Evolutionary conservation across 2,797 vertebrate genomes (phyloP).

Genomic region (Pipistrellus pygmaeus): DNA sequence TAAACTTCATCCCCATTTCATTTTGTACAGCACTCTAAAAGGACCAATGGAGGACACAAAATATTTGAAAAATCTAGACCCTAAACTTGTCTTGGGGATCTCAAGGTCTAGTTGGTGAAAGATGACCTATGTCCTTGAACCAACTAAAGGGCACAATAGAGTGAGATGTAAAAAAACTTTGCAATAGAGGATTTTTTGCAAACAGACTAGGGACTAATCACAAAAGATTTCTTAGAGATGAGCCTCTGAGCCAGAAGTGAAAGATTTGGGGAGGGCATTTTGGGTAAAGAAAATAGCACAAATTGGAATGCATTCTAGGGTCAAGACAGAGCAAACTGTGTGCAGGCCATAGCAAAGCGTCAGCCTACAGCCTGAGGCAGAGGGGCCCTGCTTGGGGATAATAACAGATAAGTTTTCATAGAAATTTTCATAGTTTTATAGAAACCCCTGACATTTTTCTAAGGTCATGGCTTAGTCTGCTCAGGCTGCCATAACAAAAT

Average conservation of each 20-base stretch:
- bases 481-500: neutral
- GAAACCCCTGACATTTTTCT: constrained; percentile 23
- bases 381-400: neutral
- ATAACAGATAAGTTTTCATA: constrained; percentile 14
- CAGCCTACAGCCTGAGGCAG: neutral
- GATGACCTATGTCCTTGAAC: neutral
- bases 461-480: constrained; percentile 1
- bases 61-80: neutral
- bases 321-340: neutral
- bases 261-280: constrained; percentile 34
- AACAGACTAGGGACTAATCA: neutral
- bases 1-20: constrained; percentile 56
- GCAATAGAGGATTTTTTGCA: neutral
- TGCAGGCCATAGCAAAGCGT: neutral
- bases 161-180: neutral
- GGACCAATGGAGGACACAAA: constrained; percentile 41
- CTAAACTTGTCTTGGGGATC: neutral
- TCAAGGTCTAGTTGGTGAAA: neutral
- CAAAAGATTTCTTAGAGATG: constrained; percentile 22
- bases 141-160: neutral
- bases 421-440: neutral
- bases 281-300: constrained; percentile 42
- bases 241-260: neutral
- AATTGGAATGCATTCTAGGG: neutral
- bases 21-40: constrained; percentile 22